Evolutionary conservation across 1,140 invertebrate species (phyloP).

Genomic region (Microvelia longipes): DNA sequence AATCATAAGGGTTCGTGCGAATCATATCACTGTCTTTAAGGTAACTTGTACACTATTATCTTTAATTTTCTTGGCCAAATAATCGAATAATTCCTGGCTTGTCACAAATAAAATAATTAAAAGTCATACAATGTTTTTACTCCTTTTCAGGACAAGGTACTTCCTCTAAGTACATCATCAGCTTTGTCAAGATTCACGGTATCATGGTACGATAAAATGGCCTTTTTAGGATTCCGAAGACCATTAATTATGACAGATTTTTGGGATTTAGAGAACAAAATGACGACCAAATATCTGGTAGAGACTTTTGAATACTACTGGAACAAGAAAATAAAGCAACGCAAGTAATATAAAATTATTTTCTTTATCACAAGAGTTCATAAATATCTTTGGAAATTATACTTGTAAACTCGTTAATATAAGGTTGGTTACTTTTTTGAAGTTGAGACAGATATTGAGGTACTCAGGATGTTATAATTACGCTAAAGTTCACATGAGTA

Average conservation of each 20-base stretch:
- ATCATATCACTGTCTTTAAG: background rate
- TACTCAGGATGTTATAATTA: no score
- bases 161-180: background rate
- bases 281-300: background rate
- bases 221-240: background rate
- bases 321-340: background rate
- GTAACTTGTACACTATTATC: background rate
- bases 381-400: no score
- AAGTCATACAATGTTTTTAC: background rate
- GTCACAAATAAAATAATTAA: background rate
- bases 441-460: no score
- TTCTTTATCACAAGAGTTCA: no score
- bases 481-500: no score
- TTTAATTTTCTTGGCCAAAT: background rate
- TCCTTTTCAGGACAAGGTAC: background rate
- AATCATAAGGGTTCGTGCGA: background rate
- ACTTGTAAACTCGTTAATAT: no score
- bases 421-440: no score
- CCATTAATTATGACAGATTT: background rate
- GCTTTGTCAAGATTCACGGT: background rate
- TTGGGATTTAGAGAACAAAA: background rate
- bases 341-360: no score
- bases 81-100: no score
- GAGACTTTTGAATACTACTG: background rate
- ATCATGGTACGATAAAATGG: background rate